Conservation (phyloP, 2,113 vertebrate genomes). For the Podiceps cristatus region DNA sequence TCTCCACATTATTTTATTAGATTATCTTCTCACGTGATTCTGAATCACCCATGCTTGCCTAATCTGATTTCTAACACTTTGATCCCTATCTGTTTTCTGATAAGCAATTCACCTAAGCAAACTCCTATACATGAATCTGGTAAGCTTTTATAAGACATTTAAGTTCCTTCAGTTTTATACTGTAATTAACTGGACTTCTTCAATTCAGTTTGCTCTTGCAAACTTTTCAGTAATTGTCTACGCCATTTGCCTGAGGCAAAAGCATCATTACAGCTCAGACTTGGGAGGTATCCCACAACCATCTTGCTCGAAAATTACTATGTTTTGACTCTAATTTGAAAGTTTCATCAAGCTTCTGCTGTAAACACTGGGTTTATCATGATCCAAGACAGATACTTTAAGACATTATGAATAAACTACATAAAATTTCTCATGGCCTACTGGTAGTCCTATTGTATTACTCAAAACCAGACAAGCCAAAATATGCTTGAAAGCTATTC, state of each 20-base stretch:
- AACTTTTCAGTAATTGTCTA: background rate
- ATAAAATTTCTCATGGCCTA: background rate
- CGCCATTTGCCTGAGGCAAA: background rate
- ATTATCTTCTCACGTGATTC: background rate
- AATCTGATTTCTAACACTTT: background rate
- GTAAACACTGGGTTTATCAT: background rate
- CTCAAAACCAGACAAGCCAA: background rate
- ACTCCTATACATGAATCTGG: background rate
- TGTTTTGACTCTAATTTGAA: background rate
- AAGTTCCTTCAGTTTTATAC: background rate
- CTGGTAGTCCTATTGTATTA: background rate
- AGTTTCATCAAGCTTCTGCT: background rate
- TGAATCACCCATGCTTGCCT: background rate
- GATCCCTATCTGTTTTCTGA: background rate
- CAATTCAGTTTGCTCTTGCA: background rate
- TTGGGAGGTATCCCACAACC: background rate
- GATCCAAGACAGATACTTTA: background rate
- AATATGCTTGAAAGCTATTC: background rate
- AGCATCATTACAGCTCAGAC: background rate
- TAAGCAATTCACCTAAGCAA: constrained; percentile 37
- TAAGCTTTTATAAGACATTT: background rate
- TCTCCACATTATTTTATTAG: background rate
- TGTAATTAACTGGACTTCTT: background rate
- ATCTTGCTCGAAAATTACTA: background rate
- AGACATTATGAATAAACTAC: background rate